Conservation (phyloP, 2,888 invertebrate genomes). For the Autographa gamma region DNA sequence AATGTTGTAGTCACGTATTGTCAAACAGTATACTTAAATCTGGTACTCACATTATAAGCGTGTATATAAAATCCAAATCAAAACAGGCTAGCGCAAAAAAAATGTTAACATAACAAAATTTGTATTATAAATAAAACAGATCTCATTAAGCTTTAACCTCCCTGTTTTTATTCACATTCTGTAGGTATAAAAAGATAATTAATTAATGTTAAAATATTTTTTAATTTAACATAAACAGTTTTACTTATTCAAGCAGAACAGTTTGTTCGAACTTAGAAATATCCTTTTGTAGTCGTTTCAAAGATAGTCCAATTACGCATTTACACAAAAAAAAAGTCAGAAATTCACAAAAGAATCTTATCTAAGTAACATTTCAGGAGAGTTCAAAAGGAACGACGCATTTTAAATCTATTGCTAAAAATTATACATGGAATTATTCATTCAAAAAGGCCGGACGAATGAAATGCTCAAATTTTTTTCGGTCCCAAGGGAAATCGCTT, state of each 20-base stretch:
- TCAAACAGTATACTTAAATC: too few species aligned
- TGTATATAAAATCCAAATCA: too few species aligned
- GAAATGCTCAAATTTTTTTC: constrained; percentile 64
- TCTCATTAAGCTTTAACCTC: background rate
- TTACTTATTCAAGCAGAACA: constrained; percentile 14
- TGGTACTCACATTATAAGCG: too few species aligned
- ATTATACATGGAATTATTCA: constrained; percentile 74
- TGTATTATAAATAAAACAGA: background rate
- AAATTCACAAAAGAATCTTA: constrained; percentile 56
- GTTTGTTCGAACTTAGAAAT: constrained; percentile 22
- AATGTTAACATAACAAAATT: background rate
- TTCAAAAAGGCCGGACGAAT: constrained; percentile 67
- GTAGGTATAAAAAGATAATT: constrained; percentile 1
- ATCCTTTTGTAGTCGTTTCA: constrained; percentile 40
- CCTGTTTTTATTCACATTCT: background rate
- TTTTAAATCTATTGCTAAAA: constrained; percentile 68
- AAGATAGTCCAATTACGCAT: constrained; percentile 56
- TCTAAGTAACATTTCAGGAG: constrained; percentile 54
- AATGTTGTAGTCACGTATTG: too few species aligned
- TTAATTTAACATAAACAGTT: constrained; percentile 12
- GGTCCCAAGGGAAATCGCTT: constrained; percentile 59
- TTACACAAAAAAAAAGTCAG: constrained; percentile 54
- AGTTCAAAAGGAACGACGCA: constrained; percentile 64
- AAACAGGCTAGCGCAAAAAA: background rate
- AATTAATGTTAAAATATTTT: constrained; percentile 9